Percentiles rank a stretch among this genome's conserved stretches.
phyloP scores from a whole-genome alignment of 2,888 invertebrate genomes.

The Holacanthella duospinosa region DNA sequence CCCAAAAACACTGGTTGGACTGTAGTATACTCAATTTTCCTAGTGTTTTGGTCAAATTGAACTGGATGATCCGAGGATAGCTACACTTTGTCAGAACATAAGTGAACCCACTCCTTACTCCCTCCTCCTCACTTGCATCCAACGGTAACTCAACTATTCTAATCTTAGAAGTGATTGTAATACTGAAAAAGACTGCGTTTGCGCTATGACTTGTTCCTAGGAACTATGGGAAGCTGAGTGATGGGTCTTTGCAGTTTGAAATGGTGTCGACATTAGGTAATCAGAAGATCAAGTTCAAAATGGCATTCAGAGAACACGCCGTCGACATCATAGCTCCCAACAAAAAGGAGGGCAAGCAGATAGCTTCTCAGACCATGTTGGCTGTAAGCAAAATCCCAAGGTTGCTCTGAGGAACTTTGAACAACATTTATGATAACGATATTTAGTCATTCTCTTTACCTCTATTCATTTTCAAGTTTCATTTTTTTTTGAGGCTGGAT shows the following conservation, averaged over 20 bases:
- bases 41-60: conserved; percentile 85
- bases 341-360: conserved; percentile 91
- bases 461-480: too few relatives aligned
- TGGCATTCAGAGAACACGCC: conserved; percentile 85
- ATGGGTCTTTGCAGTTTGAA: conserved; percentile 63
- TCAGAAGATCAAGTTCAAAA: conserved; percentile 85
- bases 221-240: conserved; percentile 58
- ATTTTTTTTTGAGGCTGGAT: too few relatives aligned
- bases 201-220: too few relatives aligned
- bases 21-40: too few relatives aligned
- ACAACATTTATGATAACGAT: not conserved
- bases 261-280: conserved; percentile 71
- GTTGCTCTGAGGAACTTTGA: too few relatives aligned
- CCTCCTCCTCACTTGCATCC: conserved; percentile 79
- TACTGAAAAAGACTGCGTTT: not conserved
- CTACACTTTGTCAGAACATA: conserved; percentile 90
- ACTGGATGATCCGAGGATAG: conserved; percentile 85
- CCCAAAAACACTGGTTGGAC: too few relatives aligned
- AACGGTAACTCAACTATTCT: conserved; percentile 45
- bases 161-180: not conserved
- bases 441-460: not conserved
- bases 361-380: conserved; percentile 72
- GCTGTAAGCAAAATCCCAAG: too few relatives aligned
- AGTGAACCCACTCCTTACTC: conserved; percentile 93
- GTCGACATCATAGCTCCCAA: conserved; percentile 64